Percentiles rank a stretch among this genome's conserved stretches.
Evolutionary conservation across 2,888 invertebrate genomes (phyloP).

Genomic region (Aleiodes alternator): DNA sequence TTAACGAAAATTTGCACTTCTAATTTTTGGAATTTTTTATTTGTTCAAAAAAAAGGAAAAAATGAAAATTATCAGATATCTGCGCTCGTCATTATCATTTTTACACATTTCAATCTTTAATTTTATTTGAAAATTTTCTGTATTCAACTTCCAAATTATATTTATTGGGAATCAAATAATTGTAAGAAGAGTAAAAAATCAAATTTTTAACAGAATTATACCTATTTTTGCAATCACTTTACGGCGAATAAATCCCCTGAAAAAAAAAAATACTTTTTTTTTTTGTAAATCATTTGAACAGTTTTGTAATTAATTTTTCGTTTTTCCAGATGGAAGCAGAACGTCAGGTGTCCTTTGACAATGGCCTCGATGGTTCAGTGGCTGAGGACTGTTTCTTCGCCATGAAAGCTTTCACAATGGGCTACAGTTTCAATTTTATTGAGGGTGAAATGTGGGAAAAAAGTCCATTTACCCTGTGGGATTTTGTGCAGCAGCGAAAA

Average conservation of each 20-base stretch:
- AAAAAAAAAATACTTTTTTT: background rate
- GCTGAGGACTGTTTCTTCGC: conserved; percentile 98
- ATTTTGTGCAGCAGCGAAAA: conserved; percentile 96
- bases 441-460: conserved; percentile 99
- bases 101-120: too few relatives aligned
- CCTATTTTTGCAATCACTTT: too few relatives aligned
- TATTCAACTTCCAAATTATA: too few relatives aligned
- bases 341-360: conserved; percentile 94
- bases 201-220: too few relatives aligned
- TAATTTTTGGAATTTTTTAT: too few relatives aligned
- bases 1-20: too few relatives aligned
- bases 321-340: conserved; percentile 88
- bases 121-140: too few relatives aligned
- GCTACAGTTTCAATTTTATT: conserved; percentile 95
- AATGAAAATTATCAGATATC: too few relatives aligned
- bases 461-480: conserved; percentile 95
- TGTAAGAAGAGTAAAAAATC: too few relatives aligned
- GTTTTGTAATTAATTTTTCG: background rate
- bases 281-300: background rate
- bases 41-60: too few relatives aligned
- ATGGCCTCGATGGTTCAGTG: conserved; percentile 97
- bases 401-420: conserved; percentile 94
- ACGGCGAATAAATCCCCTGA: background rate
- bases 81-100: too few relatives aligned
- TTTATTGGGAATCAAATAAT: too few relatives aligned